These are phyloP conservation scores for Scatophagus argus DNA, from an alignment of 2,113 vertebrate species.

Conservation along the genomic window DNA sequence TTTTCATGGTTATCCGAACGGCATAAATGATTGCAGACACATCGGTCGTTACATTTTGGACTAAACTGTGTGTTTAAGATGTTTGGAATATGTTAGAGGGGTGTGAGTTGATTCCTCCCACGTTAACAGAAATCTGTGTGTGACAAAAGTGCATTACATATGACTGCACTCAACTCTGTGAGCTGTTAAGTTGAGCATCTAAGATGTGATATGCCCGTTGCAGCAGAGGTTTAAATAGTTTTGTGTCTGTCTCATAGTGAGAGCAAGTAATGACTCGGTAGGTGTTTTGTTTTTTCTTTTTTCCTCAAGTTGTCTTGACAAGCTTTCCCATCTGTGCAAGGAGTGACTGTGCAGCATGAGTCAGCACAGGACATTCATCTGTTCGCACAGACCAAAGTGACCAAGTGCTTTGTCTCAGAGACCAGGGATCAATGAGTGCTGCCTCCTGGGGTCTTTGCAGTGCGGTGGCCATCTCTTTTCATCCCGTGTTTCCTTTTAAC, in stretches of 20 bases:
- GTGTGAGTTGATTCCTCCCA: conserved; percentile 3
- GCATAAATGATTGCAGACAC: background rate
- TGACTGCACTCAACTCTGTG: background rate
- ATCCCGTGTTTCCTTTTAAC: conserved; percentile 55
- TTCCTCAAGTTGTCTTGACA: conserved; percentile 39
- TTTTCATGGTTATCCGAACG: background rate
- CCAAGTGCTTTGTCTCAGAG: conserved; percentile 34
- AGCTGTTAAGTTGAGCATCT: background rate
- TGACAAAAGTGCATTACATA: background rate
- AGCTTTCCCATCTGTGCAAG: conserved; percentile 42
- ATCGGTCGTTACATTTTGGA: background rate
- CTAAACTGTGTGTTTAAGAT: background rate
- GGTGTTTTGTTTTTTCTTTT: conserved; percentile 31
- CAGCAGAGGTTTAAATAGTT: conserved; percentile 18
- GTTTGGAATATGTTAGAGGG: conserved; percentile 18
- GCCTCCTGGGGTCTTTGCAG: conserved; percentile 43
- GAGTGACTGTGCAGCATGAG: conserved; percentile 35
- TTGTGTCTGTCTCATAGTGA: conserved; percentile 11
- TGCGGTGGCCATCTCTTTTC: conserved; percentile 53
- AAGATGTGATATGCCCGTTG: background rate
- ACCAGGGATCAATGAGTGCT: conserved; percentile 59
- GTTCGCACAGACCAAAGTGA: conserved; percentile 47
- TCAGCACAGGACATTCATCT: conserved; percentile 49
- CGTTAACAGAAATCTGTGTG: background rate
- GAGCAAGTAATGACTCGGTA: conserved; percentile 28